Conservation (phyloP, 1,140 invertebrate genomes). For the Cherax quadricarinatus region DNA sequence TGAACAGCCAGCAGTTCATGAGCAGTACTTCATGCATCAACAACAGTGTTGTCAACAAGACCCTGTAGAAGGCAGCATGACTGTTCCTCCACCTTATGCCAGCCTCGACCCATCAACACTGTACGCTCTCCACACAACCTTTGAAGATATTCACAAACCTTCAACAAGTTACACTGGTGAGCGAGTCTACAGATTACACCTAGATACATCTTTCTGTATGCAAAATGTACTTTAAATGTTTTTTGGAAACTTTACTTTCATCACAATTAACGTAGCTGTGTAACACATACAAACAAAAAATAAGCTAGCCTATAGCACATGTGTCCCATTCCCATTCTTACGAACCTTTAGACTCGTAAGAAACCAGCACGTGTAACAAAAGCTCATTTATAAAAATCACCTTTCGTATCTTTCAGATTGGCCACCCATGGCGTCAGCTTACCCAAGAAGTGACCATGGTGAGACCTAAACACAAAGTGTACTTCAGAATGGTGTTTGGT, state of each 20-base stretch:
- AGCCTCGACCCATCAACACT: constrained; percentile 50
- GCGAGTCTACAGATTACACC: neutral
- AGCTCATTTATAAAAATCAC: neutral
- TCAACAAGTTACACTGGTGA: constrained; percentile 17
- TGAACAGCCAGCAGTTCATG: neutral
- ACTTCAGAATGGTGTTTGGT: neutral
- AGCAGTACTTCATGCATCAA: constrained; percentile 38
- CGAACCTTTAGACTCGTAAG: no score
- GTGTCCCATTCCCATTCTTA: no score
- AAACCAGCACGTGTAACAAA: no score
- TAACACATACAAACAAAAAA: no score
- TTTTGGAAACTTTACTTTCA: no score
- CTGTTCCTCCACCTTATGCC: constrained; percentile 43
- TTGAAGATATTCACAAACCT: constrained; percentile 15
- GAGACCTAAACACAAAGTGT: neutral
- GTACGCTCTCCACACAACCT: constrained; percentile 32
- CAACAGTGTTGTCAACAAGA: constrained; percentile 4
- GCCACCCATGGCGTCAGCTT: neutral
- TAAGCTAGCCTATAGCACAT: no score
- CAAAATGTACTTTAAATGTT: no score
- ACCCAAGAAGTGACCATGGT: neutral
- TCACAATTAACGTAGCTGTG: no score
- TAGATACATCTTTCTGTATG: neutral
- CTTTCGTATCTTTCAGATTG: neutral
- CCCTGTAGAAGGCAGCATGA: neutral